These are phyloP conservation scores for Anomalospiza imberbis DNA, from an alignment of 2,797 vertebrate genomes.

Conservation along the genomic window DNA sequence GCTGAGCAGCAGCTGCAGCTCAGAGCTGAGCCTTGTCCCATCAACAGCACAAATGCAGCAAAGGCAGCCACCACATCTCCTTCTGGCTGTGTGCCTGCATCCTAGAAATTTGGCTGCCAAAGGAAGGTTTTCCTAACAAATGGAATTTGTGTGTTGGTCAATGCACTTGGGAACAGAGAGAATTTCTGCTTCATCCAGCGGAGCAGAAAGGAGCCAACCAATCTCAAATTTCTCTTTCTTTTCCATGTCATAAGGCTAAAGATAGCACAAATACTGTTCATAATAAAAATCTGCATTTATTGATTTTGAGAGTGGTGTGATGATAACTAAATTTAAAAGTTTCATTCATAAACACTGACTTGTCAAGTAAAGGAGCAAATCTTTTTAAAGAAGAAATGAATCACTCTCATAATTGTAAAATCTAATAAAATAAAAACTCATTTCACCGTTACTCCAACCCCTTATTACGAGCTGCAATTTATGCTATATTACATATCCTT, in stretches of 20 bases:
- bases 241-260: neutral
- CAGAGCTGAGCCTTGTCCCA: neutral
- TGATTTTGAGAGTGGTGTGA: slow-evolving; percentile 4
- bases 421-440: slow-evolving; percentile 43
- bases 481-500: neutral
- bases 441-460: slow-evolving; percentile 13
- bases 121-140: neutral
- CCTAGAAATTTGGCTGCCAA: neutral
- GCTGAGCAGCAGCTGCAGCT: neutral
- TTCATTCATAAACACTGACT: neutral
- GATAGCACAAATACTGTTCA: neutral
- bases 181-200: neutral
- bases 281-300: neutral
- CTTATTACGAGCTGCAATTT: slow-evolving; percentile 33
- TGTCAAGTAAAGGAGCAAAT: slow-evolving; percentile 22
- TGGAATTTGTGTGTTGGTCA: neutral
- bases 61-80: neutral
- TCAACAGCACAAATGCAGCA: neutral
- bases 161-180: neutral
- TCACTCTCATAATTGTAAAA: neutral
- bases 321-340: slow-evolving; percentile 25
- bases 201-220: slow-evolving; percentile 9
- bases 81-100: neutral
- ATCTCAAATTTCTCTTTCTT: neutral
- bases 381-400: slow-evolving; percentile 32